A percentile compares a stretch with the other conserved stretches of the same genome.
Evolutionary conservation across 2,888 invertebrate genomes (phyloP).

Genomic region (Pterobdella sp.): DNA sequence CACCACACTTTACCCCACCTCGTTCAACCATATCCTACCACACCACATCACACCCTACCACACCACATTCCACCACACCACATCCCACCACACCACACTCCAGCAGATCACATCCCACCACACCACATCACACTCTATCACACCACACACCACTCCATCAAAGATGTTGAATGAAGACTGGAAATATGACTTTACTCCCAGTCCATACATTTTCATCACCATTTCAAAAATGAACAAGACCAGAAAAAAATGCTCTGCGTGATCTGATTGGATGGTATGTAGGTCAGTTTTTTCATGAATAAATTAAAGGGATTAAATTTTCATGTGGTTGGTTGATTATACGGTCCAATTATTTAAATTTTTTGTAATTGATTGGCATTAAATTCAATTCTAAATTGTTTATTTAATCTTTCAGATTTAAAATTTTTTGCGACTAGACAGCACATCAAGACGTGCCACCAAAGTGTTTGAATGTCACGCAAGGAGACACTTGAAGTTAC

Average conservation of each 20-base stretch:
- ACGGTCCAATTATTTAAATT: no score
- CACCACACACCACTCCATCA: slow-evolving; percentile 86
- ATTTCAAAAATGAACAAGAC: slow-evolving; percentile 95
- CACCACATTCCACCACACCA: background rate
- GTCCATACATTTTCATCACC: slow-evolving; percentile 97
- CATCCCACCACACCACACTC: background rate
- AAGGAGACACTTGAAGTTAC: no score
- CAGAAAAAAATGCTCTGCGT: slow-evolving; percentile 93
- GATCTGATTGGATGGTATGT: slow-evolving; percentile 63
- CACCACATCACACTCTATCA: background rate
- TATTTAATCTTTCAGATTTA: no score
- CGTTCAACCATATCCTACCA: background rate
- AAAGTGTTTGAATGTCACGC: no score
- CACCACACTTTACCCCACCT: background rate
- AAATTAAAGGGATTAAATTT: background rate
- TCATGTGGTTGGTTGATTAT: no score
- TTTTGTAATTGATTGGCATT: no score
- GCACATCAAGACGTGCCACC: no score
- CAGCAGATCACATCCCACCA: background rate
- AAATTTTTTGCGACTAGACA: no score
- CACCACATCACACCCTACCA: background rate
- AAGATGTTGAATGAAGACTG: slow-evolving; percentile 99
- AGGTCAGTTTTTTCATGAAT: background rate
- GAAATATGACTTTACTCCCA: slow-evolving; percentile 94
- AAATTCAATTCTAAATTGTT: slow-evolving; percentile 9